Percentiles rank a stretch among this genome's conserved stretches.
Conservation (phyloP, 2,113 vertebrate species). For the Megaceryle maxima region DNA sequence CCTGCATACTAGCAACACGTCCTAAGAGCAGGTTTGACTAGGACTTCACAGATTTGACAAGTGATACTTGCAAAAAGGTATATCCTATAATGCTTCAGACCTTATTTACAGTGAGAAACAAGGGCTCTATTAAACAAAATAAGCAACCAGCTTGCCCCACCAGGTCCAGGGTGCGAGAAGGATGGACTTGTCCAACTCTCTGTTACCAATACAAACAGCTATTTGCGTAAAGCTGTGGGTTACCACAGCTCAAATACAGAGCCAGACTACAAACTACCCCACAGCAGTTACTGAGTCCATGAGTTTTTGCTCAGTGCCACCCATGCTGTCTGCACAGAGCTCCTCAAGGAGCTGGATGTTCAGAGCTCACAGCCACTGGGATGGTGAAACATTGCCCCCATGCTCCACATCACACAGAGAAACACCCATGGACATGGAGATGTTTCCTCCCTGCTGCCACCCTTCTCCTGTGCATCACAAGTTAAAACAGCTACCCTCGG, state of each 20-base stretch:
- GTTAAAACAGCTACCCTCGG: not conserved
- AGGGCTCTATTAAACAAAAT: slow-evolving; percentile 41
- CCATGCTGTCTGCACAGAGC: not conserved
- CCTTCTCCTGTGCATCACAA: accelerated
- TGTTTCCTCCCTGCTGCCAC: accelerated
- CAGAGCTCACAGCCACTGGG: accelerated
- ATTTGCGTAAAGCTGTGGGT: not conserved
- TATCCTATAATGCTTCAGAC: not conserved
- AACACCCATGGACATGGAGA: accelerated
- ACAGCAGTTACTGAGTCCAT: not conserved
- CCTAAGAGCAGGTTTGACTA: not conserved
- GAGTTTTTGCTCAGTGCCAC: not conserved
- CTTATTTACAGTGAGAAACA: not conserved
- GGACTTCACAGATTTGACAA: not conserved
- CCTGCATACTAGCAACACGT: not conserved
- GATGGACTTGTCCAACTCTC: slow-evolving; percentile 54
- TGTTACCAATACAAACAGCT: slow-evolving; percentile 36
- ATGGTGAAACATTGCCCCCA: accelerated
- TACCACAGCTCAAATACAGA: not conserved
- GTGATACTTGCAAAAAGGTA: not conserved
- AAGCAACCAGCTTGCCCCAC: slow-evolving; percentile 67
- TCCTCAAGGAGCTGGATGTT: not conserved
- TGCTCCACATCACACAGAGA: not conserved
- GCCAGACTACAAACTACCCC: not conserved
- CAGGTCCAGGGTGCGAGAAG: slow-evolving; percentile 38